Evolutionary conservation across 2,113 vertebrate genomes (phyloP), one percentile per base, ranked within the genome.

Genomic region (Tonatia bakeri): DNA sequence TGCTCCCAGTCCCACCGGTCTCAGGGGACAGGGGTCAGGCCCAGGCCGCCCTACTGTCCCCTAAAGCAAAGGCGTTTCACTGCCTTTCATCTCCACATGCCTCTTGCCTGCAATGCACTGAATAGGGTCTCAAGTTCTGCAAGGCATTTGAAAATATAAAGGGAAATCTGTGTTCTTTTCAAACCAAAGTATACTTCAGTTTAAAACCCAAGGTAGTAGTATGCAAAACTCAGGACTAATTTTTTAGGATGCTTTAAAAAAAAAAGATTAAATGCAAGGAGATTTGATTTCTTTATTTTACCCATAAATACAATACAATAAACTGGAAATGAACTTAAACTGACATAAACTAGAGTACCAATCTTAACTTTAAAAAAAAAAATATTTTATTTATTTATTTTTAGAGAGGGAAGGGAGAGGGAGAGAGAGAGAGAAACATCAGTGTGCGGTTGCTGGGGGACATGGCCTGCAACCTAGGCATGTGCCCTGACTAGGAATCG

Each of bases 311-410:
- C 12, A 94, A 76, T 72, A 76, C n/a, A 56, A 82, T 77, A 76
- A 82, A 90, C 15, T 85, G 59, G 50, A 90, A 69, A 93, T 83
- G 54, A 91, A 70, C 12, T 73, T 73, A 65, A 67, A 65, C 33
- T 73, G 38, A 67, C 26, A 9, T 56, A 72, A 70, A 77, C 52
- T 56, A 69, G 45, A 94, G n/a, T 76, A 80, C 43, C 17, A 38
- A n/a, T 67, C 38, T 70, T 92, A 93, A 81, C 47, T 91, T 95
- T 52, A n/a, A n/a, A n/a, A n/a, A n/a, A n/a, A n/a, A n/a, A n/a
- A n/a, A n/a, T n/a, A n/a, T n/a, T n/a, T n/a, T n/a, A n/a, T n/a
- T n/a, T n/a, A n/a, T n/a, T n/a, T n/a, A n/a, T n/a, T n/a, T n/a
- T n/a, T n/a, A n/a, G n/a, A n/a, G n/a, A n/a, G n/a, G n/a, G n/a